Evolutionary conservation across 2,888 invertebrate genomes (phyloP), one percentile per base, ranked within the genome.

Genomic region (Lamproptera curius): DNA sequence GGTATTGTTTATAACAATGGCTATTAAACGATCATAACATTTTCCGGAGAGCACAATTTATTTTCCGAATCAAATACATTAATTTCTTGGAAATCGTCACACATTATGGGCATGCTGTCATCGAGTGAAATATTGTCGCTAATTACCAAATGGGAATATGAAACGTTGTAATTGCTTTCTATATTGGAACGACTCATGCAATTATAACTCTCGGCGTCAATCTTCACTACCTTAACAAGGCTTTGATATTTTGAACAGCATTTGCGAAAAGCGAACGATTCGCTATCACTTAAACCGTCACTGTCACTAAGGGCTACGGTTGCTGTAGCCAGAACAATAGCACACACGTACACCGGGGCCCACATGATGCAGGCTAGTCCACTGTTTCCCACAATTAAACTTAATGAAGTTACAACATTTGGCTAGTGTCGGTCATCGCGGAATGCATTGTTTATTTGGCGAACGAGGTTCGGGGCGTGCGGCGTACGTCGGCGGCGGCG

Each of bases 21-120:
- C 52, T 14, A 73, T 67, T 10, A 84, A 55, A 61, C 68, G 75
- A 37, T 86, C 86, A 44, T 74, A 80, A 57, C 86, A 86, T 16
- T 56, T 52, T 69, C 60, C 16, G 56, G 55, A 4, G 46, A 46
- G 11, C 45, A 44, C 44, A 65, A 41, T 26, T 61, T 53, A 47
- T 59, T 55, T 46, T 72, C 61, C 37, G 63, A 50, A 38, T 63
- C 64, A 11, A 62, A 59, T 47, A 67, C 58, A 34, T 61, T 40
- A 26, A 61, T 53, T 53, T 67, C 57, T 53, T 73, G 58, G 17
- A 74, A 46, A 16, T 61, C 54, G 31, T 68, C 62, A 60, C 83
- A 85, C 20, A 61, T 53, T 23, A 53, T 51, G 1, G 82, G 81
- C 42, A 86, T 63, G 20, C 82, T 78, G 48, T 71, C 55, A 23